Evolutionary conservation across 2,888 invertebrate genomes (phyloP), one percentile per base, ranked within the genome.

Genomic region (Drosophila leonis): DNA sequence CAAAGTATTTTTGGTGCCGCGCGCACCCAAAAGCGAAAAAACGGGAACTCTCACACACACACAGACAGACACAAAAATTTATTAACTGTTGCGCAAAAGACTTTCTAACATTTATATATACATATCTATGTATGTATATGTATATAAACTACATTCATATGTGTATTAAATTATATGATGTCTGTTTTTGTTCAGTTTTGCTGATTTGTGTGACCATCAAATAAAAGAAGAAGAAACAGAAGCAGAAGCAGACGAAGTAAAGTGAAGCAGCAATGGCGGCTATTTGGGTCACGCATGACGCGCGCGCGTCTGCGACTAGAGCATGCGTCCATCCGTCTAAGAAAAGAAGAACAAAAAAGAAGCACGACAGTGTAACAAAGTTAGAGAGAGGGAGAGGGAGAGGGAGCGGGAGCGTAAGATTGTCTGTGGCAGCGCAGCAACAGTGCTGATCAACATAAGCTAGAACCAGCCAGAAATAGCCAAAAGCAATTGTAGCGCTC

Each of bases 251-350:
- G 18, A 35, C 24, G 8, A 35, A 27, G 35, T 37, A n/a, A 51
- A 60, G n/a, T 66, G 10, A 29, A 52, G 44, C 61, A 31, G 18
- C 59, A 44, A 42, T 31, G 46, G 35, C 41, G 39, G 29, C 63
- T 57, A 88, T 84, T 89, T 88, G 65, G 89, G 84, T 84, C 89
- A 89, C 89, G 71, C 76, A 86, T 84, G 87, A 86, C 89, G 81
- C 83, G 71, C 70, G 75, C 66, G 48, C 49, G 31, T 63, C 60
- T 72, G 59, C 52, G 72, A 41, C 59, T 63, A 66, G 78, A 77
- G 74, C 70, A 55, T 60, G 68, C 81, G 65, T 72, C 65, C 44
- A 46, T 56, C n/a, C 39, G 46, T 57, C 56, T 54, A 18, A 46
- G 35, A 27, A 37, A 49, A 35, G 18, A 18, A 33, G 24, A 24